Base-by-base conservation (phyloP, 2,797 vertebrate species). In the Tolypeutes matacus region DNA sequence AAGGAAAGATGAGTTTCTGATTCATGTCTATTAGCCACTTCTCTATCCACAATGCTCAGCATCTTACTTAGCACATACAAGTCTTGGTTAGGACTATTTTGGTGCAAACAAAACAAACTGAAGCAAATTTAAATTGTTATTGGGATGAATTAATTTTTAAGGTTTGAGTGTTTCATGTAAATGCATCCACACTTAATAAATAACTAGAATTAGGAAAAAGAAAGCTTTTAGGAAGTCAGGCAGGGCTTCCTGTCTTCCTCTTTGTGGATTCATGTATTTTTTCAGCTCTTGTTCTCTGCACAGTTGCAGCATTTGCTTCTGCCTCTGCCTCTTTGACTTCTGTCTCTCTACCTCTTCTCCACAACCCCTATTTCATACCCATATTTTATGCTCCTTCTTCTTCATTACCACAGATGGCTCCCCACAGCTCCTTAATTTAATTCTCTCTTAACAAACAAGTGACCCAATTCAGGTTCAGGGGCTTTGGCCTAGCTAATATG, bases 341-440 rank as follows among this genome's bases (percentile, higher is more conserved):
- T 86, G 1, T 42, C 27, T 83, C 18, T 77, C 42, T 27, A 67
- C 2, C 29, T 25, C 2, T 56, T 23, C 4, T 65, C 17, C 17
- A 29, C 23, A 13, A 17, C 10, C 4, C 42, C 14, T 78, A 7
- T 62, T 29, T 5, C 3, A 64, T 27, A 5, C 21, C 42, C 46
- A 34, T 29, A 7, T 62, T 69, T 94, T 13, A 87, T 73, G 31
- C 17, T 89, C 86, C 9, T 83, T 91, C 21, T 2, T 60, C 76
- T 64, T 78, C 27, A 62, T 49, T 88, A 65, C 9, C 29, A 93
- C 94, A 96, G 7, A 93, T 84, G 36, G 65, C n/a, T 75, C 34
- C 29, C 25, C 21, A 64, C 13, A 80, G n/a, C 14, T 92, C 70
- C 31, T 6, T 65, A 69, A 21, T 64, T 76, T 85, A 88, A 70